These are phyloP conservation scores for Penaeus indicus DNA, from an alignment of 1,140 invertebrate species.

Conservation along the genomic window DNA sequence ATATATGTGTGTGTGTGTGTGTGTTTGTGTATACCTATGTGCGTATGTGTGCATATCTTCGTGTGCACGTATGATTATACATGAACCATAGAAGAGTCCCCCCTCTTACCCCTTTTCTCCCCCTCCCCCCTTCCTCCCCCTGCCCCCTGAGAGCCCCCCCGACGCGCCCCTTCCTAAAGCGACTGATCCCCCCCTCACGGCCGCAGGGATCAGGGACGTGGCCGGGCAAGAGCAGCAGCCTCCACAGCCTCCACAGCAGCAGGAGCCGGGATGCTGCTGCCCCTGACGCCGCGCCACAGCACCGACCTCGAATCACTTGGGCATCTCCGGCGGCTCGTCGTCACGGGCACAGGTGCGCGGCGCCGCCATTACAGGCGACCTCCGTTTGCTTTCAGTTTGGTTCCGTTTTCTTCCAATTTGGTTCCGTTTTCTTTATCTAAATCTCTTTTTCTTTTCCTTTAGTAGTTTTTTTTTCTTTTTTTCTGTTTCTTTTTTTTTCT, in stretches of 20 bases:
- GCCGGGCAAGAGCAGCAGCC: neutral
- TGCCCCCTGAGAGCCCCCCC: neutral
- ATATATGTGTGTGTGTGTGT: too few species aligned
- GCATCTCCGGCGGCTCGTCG: slow-evolving; percentile 45
- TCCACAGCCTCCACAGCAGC: too few species aligned
- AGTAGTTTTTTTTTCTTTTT: too few species aligned
- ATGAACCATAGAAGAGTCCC: too few species aligned
- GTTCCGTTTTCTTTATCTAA: too few species aligned
- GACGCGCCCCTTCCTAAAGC: neutral
- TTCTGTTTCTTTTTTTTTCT: too few species aligned
- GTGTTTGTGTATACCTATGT: neutral
- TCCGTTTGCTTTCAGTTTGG: too few species aligned
- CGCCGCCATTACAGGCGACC: neutral
- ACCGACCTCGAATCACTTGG: slow-evolving; percentile 52
- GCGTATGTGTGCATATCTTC: too few species aligned
- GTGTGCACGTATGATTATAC: neutral
- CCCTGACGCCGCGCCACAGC: neutral
- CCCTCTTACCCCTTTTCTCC: neutral
- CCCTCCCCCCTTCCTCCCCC: neutral
- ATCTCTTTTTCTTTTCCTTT: too few species aligned
- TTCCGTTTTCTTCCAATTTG: too few species aligned
- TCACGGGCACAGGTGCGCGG: slow-evolving; percentile 36
- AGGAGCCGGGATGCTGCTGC: neutral
- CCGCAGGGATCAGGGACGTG: slow-evolving; percentile 29
- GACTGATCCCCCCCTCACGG: too few species aligned